phyloP scores from a whole-genome alignment of 2,888 invertebrate genomes.

The Gibbula magus region DNA sequence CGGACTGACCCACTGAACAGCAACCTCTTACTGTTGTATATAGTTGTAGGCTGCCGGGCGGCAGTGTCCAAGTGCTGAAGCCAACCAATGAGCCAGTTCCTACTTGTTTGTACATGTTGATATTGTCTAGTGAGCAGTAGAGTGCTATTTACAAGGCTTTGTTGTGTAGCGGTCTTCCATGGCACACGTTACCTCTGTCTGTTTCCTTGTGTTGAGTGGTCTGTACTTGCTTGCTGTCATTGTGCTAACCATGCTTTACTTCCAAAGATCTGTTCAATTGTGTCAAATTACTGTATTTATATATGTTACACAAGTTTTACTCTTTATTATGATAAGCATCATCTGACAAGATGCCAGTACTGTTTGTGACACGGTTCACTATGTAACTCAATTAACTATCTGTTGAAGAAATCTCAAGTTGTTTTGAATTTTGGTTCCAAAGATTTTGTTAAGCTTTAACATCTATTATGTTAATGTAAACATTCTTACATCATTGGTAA shows the following conservation, averaged over 20 bases:
- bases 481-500: neutral
- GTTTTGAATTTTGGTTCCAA: neutral
- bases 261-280: too few species aligned
- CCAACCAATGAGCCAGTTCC: neutral
- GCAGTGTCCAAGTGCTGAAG: too few species aligned
- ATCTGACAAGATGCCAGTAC: too few species aligned
- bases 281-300: too few species aligned
- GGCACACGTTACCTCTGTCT: slow-evolving; percentile 1
- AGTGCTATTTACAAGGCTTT: slow-evolving; percentile 9
- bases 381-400: neutral
- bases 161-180: slow-evolving; percentile 17
- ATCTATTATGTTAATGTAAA: neutral
- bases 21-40: too few species aligned
- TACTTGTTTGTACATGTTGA: neutral
- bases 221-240: too few species aligned
- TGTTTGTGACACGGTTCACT: neutral
- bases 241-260: too few species aligned
- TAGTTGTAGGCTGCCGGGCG: too few species aligned
- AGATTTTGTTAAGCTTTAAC: neutral
- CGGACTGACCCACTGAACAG: too few species aligned
- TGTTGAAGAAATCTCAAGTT: neutral
- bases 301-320: too few species aligned
- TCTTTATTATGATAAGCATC: too few species aligned
- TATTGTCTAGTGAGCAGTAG: slow-evolving; percentile 13
- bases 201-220: neutral